These are phyloP conservation scores for Diplosoma virens DNA, from an alignment of 23 tunicate species.

Conservation along the genomic window DNA sequence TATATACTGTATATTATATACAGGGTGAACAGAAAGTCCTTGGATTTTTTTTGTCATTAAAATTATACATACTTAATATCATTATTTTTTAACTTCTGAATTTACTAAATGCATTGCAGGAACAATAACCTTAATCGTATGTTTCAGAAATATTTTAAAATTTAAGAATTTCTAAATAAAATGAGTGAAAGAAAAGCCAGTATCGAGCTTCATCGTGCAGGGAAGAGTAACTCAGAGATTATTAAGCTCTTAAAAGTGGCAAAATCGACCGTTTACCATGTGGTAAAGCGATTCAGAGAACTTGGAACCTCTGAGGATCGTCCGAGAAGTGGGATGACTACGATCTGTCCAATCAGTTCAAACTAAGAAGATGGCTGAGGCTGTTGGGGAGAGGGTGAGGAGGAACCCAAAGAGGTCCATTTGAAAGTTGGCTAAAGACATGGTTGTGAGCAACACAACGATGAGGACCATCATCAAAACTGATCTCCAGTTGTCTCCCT, in stretches of 20 bases:
- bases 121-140: neutral
- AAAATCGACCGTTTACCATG: neutral
- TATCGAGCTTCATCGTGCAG: neutral
- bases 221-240: neutral
- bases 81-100: neutral
- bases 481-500: slow-evolving; percentile 2
- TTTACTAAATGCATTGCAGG: neutral
- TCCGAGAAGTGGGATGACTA: neutral
- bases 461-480: neutral
- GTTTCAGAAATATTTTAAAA: neutral
- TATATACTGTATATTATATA: too few species aligned
- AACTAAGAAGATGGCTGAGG: neutral
- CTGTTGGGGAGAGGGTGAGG: slow-evolving; percentile 10
- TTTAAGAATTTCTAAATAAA: neutral
- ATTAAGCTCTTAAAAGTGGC: slow-evolving; percentile 6
- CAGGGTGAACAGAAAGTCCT: neutral
- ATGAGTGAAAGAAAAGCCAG: neutral
- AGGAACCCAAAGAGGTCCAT: neutral
- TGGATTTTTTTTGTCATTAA: neutral
- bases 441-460: neutral
- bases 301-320: neutral
- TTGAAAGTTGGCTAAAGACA: neutral
- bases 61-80: neutral
- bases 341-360: neutral
- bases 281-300: neutral